Evolutionary conservation across 1,140 invertebrate species (phyloP).

Genomic region (Calephelis nemesis): DNA sequence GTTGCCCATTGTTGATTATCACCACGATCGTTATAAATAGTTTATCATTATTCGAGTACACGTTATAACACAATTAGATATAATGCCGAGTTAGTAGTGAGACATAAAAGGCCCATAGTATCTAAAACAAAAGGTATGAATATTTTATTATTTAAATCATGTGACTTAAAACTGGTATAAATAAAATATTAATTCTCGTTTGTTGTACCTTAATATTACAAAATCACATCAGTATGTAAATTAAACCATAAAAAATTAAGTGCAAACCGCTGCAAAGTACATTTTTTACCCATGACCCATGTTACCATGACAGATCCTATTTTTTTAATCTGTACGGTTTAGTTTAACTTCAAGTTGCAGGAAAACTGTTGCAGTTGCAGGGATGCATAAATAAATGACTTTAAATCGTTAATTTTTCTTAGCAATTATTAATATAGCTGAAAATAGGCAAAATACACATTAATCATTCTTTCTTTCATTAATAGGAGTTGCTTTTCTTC

Average conservation of each 20-base stretch:
- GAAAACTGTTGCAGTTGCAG: no score
- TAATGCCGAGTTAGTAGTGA: slow-evolving; percentile 55
- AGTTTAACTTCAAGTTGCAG: no score
- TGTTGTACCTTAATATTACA: slow-evolving; percentile 31
- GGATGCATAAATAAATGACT: no score
- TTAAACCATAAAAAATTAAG: slow-evolving; percentile 27
- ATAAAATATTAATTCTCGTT: slow-evolving; percentile 25
- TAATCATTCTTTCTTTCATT: no score
- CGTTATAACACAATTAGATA: slow-evolving; percentile 58
- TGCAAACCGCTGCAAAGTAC: slow-evolving; percentile 25
- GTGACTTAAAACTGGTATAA: slow-evolving; percentile 27
- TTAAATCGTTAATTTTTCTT: no score
- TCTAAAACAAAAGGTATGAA: slow-evolving; percentile 70
- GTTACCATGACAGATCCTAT: slow-evolving; percentile 1
- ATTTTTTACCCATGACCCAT: slow-evolving; percentile 18
- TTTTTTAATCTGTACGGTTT: not conserved
- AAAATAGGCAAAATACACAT: no score
- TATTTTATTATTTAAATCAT: slow-evolving; percentile 37
- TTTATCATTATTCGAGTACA: slow-evolving; percentile 62
- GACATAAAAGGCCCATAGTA: slow-evolving; percentile 68
- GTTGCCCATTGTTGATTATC: slow-evolving; percentile 65
- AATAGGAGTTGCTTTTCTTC: no score
- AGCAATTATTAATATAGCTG: no score
- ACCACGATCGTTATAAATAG: slow-evolving; percentile 49
- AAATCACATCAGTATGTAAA: slow-evolving; percentile 30